Evolutionary conservation across 2,888 invertebrate species (phyloP).

Genomic region (Cyaniris semiargus): DNA sequence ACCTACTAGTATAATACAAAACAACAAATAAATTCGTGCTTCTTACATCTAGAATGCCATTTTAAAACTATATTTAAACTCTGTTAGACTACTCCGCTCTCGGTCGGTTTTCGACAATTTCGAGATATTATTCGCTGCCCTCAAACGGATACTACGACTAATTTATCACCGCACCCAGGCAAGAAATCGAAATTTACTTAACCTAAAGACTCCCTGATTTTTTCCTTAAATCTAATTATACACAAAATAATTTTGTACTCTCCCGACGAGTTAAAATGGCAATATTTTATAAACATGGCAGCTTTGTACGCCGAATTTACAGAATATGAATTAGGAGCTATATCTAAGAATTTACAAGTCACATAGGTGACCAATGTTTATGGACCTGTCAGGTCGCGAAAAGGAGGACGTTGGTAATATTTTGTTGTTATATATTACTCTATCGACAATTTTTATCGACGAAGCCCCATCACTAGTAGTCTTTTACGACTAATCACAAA

Average conservation of each 20-base stretch:
- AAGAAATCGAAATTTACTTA: slow-evolving; percentile 70
- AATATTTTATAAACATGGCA: slow-evolving; percentile 73
- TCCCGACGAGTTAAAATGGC: slow-evolving; percentile 76
- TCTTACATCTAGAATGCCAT: slow-evolving; percentile 72
- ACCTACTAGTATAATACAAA: slow-evolving; percentile 69
- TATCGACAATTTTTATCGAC: slow-evolving; percentile 18
- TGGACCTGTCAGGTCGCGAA: slow-evolving; percentile 47
- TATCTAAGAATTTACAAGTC: slow-evolving; percentile 34
- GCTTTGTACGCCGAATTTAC: slow-evolving; percentile 57
- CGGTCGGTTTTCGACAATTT: slow-evolving; percentile 41
- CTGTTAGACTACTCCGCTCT: slow-evolving; percentile 47
- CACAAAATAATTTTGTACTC: slow-evolving; percentile 81
- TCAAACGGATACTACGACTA: slow-evolving; percentile 51
- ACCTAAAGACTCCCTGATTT: slow-evolving; percentile 78
- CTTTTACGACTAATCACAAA: background rate
- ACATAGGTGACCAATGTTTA: slow-evolving; percentile 39
- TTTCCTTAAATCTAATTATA: slow-evolving; percentile 77
- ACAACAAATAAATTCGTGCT: slow-evolving; percentile 80
- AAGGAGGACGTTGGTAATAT: slow-evolving; percentile 42
- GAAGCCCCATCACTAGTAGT: background rate
- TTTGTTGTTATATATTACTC: slow-evolving; percentile 30
- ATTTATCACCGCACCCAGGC: slow-evolving; percentile 64
- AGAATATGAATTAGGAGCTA: slow-evolving; percentile 35
- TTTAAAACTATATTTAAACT: slow-evolving; percentile 56
- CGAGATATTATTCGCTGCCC: slow-evolving; percentile 42